Percentiles rank a stretch among this genome's conserved stretches.
These are phyloP conservation scores for Strongylocentrotus purpuratus DNA, from an alignment of 35 echinoderm and acorn worm genomes.

Conservation along the genomic window DNA sequence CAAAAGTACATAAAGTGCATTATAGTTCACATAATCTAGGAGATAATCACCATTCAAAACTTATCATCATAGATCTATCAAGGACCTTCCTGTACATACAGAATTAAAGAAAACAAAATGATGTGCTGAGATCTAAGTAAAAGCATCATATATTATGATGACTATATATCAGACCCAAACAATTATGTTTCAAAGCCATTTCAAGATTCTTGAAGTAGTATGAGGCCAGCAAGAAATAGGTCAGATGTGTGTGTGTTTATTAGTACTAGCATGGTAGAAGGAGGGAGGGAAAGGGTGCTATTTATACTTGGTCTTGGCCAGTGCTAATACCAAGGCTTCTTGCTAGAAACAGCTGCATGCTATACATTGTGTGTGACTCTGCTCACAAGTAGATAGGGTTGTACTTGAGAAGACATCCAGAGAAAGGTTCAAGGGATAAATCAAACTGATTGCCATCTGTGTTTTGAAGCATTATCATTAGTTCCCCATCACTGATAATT, in stretches of 20 bases:
- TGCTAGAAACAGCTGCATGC: not conserved
- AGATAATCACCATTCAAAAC: too few species aligned
- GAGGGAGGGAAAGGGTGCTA: not conserved
- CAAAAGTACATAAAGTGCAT: too few species aligned
- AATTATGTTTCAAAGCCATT: not conserved
- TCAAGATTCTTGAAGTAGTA: not conserved
- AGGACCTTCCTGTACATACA: too few species aligned
- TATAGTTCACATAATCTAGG: too few species aligned
- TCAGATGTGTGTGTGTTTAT: not conserved
- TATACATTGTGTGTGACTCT: not conserved
- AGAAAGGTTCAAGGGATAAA: not conserved
- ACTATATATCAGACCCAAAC: not conserved
- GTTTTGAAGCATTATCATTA: not conserved
- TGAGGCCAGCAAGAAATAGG: not conserved
- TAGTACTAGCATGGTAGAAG: not conserved
- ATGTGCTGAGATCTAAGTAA: too few species aligned
- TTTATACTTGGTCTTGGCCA: not conserved
- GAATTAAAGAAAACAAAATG: too few species aligned
- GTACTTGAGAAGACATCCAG: not conserved
- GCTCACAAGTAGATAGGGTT: not conserved
- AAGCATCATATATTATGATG: not conserved
- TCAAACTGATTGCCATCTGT: not conserved
- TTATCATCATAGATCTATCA: too few species aligned
- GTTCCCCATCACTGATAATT: not conserved
- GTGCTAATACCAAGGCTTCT: slow-evolving; percentile 16